These are phyloP conservation scores for Microctenopoma lineatum DNA, from an alignment of 2,797 vertebrate species.

Conservation along the genomic window DNA sequence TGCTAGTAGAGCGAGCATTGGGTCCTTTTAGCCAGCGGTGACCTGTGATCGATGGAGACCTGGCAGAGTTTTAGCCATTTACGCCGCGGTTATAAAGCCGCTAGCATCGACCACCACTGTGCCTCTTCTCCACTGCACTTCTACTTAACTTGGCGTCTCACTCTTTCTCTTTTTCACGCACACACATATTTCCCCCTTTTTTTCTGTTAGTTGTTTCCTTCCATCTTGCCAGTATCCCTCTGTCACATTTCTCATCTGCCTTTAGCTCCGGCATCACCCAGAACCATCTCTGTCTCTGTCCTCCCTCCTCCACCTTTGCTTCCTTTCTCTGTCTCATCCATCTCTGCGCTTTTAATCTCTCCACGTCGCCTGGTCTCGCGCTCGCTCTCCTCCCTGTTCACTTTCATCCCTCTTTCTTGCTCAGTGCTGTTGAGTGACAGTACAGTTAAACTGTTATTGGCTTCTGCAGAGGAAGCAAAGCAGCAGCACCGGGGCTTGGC, in stretches of 20 bases:
- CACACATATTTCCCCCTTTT: neutral
- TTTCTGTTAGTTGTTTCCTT: neutral
- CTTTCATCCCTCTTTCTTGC: conserved; percentile 44
- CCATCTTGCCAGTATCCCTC: conserved; percentile 10
- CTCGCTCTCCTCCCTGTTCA: conserved; percentile 25
- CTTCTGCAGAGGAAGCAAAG: conserved; percentile 58
- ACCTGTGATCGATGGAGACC: conserved; percentile 68
- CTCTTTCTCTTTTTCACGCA: neutral
- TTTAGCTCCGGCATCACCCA: conserved; percentile 1
- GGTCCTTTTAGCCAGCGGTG: conserved; percentile 61
- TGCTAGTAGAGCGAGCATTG: conserved; percentile 26
- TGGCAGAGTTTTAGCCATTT: conserved; percentile 50
- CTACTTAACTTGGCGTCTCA: conserved; percentile 36
- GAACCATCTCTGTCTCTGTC: conserved; percentile 25
- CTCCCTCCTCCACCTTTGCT: conserved; percentile 24
- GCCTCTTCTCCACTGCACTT: conserved; percentile 23
- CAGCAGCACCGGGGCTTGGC: conserved; percentile 32
- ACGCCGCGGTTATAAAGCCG: conserved; percentile 35
- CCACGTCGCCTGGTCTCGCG: conserved; percentile 22
- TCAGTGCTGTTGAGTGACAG: conserved; percentile 63
- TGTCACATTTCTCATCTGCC: conserved; percentile 47
- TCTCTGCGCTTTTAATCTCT: conserved; percentile 62
- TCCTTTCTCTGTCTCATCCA: conserved; percentile 58
- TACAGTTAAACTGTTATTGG: conserved; percentile 66
- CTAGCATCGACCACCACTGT: conserved; percentile 35